Base-by-base conservation (phyloP, 1,140 invertebrate species). In the Macrosteles quadrilineatus region DNA sequence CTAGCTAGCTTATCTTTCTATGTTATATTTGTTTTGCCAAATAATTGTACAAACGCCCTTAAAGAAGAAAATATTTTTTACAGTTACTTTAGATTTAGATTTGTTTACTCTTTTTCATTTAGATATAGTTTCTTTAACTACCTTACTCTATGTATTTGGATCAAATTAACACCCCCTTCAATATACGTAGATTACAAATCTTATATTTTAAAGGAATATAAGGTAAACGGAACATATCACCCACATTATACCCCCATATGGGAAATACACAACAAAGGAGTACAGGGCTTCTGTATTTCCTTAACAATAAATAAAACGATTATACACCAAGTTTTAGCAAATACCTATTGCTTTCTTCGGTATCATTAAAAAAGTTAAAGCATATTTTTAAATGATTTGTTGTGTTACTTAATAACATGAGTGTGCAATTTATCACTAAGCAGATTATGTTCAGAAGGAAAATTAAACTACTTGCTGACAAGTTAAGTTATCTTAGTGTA, bases 1-100 rank as follows among this genome's bases (percentile, higher is more conserved):
- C 63, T 66, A 66, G 63, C 63, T 66, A 66, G 63, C 63, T 66
- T 66, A 43, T 66, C 32, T 66, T 63, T 66, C 63, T 43, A 43
- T 66, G 63, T 66, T 66, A 45, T 66, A 66, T 19, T 66, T 66
- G 31, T 66, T 2, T 40, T 66, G 55, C 55, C 55, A 23, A 59
- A 36, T 27, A 25, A 59, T 59, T 59, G 55, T 59, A 59, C 25
- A 59, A 59, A 59, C 27, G 25, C 27, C 27, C 55, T 14, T 59
- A 25, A 59, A 59, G 25, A 29, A 27, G 25, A 29, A 50, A 30
- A 59, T 27, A 27, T 27, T 59, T 59, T 29, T 59, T 59, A 59
- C 55, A 59, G 55, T 59, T 59, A 59, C n/a, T 59, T 59, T 59
- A 59, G 55, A 59, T 59, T 59, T 59, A 59, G 55, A 59, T 59